Evolutionary conservation across 2,113 vertebrate genomes (phyloP), one percentile per base, ranked within the genome.

Genomic region (Oryzias melastigma): DNA sequence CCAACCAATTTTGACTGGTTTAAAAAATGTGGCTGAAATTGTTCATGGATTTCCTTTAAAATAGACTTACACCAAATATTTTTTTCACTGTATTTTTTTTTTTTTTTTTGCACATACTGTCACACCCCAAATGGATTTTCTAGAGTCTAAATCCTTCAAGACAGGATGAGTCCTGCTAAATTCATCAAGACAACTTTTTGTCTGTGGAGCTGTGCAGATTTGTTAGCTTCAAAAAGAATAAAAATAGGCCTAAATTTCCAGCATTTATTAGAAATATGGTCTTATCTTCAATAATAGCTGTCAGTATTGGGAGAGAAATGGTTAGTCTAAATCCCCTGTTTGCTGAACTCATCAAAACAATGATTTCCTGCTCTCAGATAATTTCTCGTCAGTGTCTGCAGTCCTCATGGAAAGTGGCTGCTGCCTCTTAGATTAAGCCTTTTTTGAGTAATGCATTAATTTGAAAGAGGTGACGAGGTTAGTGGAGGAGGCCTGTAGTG

Each of bases 331-430:
- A 62, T 48, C 29, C 60, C 29, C 74, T 68, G 19, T 63, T 41
- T 53, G 15, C 50, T 42, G 69, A 82, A 75, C 75, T 62, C 69
- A 70, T 81, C 65, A 56, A 58, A 77, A 74, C 77, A 70, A 62
- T 49, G 42, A 51, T 62, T 64, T 46, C 44, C 47, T 22, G 19
- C 52, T 62, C 42, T 24, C 12, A 24, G 59, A 68, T 77, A 29
- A 67, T 73, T 81, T 71, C 67, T 59, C 58, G 46, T 52, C 63
- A 68, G 68, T 56, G 45, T 7, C 0, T 52, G 5, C 59, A 20
- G 58, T 29, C 51, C 62, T 66, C 58, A 15, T 72, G 74, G 75
- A 43, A 75, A 68, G 25, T 65, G 75, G 63, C 24, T 17, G 41
- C 70, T 41, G 51, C 56, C 46, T 75, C 77, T 76, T 49, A 57